These are phyloP conservation scores for Morelia viridis DNA, from an alignment of 2,797 vertebrate species.

Conservation along the genomic window DNA sequence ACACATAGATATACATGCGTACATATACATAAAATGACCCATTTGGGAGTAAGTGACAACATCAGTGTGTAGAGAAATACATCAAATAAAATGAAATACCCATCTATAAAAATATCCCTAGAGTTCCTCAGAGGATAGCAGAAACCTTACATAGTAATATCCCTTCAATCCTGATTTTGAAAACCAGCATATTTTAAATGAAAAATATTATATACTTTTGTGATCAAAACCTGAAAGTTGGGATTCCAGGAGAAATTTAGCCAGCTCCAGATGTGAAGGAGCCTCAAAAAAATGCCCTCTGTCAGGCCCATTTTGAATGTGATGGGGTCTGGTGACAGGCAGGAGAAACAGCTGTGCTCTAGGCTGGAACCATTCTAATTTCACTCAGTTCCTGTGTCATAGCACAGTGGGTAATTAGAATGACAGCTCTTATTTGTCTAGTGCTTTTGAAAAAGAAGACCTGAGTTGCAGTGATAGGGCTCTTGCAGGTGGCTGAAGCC, in stretches of 20 bases:
- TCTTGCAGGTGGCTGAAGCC: not conserved
- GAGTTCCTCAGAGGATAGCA: not conserved
- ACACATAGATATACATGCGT: not conserved
- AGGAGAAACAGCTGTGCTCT: not conserved
- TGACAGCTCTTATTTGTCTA: not conserved
- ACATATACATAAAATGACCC: not conserved
- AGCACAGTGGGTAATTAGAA: not conserved
- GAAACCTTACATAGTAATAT: not conserved
- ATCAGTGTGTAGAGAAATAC: not conserved
- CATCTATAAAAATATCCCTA: not conserved
- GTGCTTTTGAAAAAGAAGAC: not conserved
- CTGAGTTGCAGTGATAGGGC: not conserved
- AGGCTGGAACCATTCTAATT: not conserved
- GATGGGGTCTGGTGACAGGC: not conserved
- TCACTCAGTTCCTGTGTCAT: not conserved
- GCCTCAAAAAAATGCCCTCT: not conserved
- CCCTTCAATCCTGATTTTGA: not conserved
- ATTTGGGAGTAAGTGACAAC: not conserved
- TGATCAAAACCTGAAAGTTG: not conserved
- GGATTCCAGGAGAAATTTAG: not conserved
- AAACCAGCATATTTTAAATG: not conserved
- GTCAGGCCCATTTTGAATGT: not conserved
- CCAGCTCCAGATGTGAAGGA: not conserved
- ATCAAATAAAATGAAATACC: not conserved
- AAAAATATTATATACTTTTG: not conserved